Evolutionary conservation across 2,113 vertebrate species (phyloP).

Genomic region (Cardinalis cardinalis): DNA sequence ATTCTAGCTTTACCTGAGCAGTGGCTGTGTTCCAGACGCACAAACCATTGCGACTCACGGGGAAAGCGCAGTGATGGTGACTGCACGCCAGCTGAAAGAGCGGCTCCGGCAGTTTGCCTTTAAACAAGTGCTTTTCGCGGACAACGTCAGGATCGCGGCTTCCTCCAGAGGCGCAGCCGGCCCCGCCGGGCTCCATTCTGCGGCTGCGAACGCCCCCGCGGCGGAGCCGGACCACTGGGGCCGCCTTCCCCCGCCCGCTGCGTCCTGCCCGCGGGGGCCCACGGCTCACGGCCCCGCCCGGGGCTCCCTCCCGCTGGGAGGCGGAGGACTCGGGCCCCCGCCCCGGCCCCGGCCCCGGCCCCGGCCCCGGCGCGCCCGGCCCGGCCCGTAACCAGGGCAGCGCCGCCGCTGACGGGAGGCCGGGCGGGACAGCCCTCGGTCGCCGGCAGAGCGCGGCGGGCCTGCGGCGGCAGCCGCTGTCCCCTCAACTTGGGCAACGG

Average conservation of each 20-base stretch:
- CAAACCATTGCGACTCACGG: constrained; percentile 65
- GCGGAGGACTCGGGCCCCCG: no score
- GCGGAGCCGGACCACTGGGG: no score
- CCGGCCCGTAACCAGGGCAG: background rate
- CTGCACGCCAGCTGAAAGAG: constrained; percentile 79
- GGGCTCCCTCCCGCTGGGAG: no score
- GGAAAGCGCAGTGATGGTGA: constrained; percentile 68
- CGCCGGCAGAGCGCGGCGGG: background rate
- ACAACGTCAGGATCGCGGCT: background rate
- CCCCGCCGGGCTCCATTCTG: background rate
- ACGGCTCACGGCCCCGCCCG: no score
- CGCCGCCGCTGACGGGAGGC: background rate
- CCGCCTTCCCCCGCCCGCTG: background rate
- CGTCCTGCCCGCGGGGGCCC: background rate
- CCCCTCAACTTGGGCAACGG: background rate
- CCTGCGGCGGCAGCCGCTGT: background rate
- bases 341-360: no score
- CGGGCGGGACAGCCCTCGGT: background rate
- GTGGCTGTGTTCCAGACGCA: constrained; percentile 67
- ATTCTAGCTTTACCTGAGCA: constrained; percentile 60
- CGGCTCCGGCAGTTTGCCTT: constrained; percentile 29
- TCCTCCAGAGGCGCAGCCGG: background rate
- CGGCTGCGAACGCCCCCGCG: background rate
- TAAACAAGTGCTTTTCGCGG: constrained; percentile 62
- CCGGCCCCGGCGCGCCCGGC: background rate